Percentiles rank a stretch among this genome's conserved stretches.
These are phyloP conservation scores for Ennomos fuscantarius DNA, from an alignment of 2,888 invertebrate species.

Conservation along the genomic window DNA sequence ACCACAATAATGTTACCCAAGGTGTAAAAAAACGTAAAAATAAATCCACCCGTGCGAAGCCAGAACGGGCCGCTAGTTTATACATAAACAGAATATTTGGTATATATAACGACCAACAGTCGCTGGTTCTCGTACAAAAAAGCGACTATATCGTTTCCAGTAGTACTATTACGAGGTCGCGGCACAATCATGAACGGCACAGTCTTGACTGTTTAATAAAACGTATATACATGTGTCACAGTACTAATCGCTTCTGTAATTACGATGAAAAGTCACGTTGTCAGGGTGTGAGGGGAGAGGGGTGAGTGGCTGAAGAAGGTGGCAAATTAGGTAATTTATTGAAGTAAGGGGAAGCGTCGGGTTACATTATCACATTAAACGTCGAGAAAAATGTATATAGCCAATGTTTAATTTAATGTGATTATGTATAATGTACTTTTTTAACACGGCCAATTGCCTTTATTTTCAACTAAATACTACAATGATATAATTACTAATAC, in stretches of 20 bases:
- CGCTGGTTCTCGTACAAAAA: too few relatives aligned
- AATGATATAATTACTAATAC: too few relatives aligned
- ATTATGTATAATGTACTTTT: too few relatives aligned
- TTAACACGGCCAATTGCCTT: too few relatives aligned
- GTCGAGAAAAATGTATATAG: slow-evolving; percentile 18
- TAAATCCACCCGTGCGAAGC: too few relatives aligned
- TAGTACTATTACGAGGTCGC: not conserved
- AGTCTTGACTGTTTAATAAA: slow-evolving; percentile 15
- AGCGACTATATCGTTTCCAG: too few relatives aligned
- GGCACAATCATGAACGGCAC: slow-evolving; percentile 7
- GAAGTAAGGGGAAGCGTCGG: slow-evolving; percentile 24
- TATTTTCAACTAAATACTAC: too few relatives aligned
- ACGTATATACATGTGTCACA: slow-evolving; percentile 16
- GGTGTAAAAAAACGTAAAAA: too few relatives aligned
- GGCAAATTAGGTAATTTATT: slow-evolving; percentile 34
- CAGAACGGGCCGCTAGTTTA: too few relatives aligned
- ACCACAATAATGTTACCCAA: too few relatives aligned
- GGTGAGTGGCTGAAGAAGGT: slow-evolving; percentile 26
- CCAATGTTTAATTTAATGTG: slow-evolving; percentile 17
- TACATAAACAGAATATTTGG: too few relatives aligned
- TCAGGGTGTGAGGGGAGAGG: slow-evolving; percentile 1
- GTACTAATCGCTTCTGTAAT: slow-evolving; percentile 29
- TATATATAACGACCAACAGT: too few relatives aligned
- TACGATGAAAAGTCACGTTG: slow-evolving; percentile 30
- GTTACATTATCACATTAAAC: slow-evolving; percentile 27